These are phyloP conservation scores for Cyrtorhinus lividipennis DNA, from an alignment of 1,140 invertebrate genomes.

Conservation along the genomic window DNA sequence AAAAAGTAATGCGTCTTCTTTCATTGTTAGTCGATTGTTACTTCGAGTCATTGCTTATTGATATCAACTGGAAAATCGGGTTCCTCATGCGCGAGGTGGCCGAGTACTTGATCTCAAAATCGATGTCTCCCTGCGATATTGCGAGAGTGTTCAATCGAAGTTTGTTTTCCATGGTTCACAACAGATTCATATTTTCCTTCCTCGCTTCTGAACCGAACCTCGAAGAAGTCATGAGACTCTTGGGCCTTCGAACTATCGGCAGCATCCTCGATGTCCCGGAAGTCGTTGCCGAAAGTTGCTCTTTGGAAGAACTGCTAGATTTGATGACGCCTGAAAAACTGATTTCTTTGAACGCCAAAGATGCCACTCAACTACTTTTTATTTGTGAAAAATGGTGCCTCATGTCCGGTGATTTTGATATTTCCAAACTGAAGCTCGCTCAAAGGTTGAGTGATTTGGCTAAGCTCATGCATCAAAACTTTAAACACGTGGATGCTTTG, in stretches of 20 bases:
- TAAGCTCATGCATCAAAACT: no score
- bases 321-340: no score
- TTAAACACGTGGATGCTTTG: no score
- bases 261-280: neutral
- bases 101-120: neutral
- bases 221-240: neutral
- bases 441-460: no score
- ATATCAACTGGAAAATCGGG: neutral
- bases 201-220: neutral
- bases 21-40: neutral
- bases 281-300: no score
- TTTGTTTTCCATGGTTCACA: neutral
- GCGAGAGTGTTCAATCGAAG: neutral
- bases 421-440: no score
- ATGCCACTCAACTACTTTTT: neutral
- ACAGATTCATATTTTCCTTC: neutral
- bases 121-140: neutral
- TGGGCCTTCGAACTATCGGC: neutral
- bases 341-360: neutral
- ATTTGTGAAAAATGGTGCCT: neutral
- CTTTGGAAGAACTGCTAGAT: no score
- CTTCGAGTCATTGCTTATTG: neutral
- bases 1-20: neutral
- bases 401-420: no score
- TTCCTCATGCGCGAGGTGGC: neutral